Evolutionary conservation across 64 coral and sea anemone species (phyloP), one percentile per base, ranked within the genome.

Genomic region (Montipora capricornis): DNA sequence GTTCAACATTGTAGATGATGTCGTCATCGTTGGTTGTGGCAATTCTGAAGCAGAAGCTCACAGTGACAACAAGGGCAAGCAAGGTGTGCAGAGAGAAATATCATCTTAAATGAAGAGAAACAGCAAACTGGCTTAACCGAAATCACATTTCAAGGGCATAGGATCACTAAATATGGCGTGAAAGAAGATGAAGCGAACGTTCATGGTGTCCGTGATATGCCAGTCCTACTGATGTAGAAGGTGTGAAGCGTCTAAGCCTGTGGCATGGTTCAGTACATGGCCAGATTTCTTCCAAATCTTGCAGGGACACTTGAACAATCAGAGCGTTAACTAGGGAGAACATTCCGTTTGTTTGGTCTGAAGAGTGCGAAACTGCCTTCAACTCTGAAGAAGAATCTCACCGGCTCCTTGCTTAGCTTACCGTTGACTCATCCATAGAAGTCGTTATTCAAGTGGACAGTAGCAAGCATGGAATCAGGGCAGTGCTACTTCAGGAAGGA

Each of bases 181-280:
- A 83, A 91, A 83, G 20, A 44, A 48, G 89, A 91, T 17, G 44
- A 88, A 76, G 12, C 46, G 1, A 82, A 89, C 55, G 64, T 94
- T 8, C 46, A 94, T 81, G 76, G 85, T 12, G 81, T 89, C 48
- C 59, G 8, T 29, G 73, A 69, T 10, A 94, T 94, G 85, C 84
- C 76, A 29, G 12, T 8, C 85, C 85, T 22, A 53, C 60, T 48
- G 62, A 94, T 88, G 92, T 88, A 19, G 84, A 80, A 74, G 84
- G 77, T 74, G 85, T 76, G 37, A 88, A 15, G 49, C 84, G 92
- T 88, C 64, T 89, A 22, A 22, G 22, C 22, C 20, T 89, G 87
- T 88, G 92, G 84, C 67, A 94, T 89, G 92, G 66, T 20, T 6
- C 76, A 88, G 49, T 94, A 94, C 69, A 55, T 94, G 77, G 66